phyloP scores from a whole-genome alignment of 2,113 vertebrate species.

The Elephas maximus region DNA sequence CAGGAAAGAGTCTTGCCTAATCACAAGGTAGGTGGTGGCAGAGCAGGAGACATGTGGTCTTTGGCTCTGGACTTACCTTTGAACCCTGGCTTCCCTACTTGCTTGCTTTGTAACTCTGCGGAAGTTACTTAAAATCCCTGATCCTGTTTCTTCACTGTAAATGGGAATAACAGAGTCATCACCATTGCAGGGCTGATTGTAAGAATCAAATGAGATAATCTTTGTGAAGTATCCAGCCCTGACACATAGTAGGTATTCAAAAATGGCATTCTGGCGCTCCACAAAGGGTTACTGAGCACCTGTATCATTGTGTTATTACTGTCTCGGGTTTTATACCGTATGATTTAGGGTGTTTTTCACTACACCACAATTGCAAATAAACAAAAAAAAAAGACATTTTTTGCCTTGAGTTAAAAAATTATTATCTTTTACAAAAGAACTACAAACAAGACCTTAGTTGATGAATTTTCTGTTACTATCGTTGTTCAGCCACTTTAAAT shows the following conservation, averaged over 20 bases:
- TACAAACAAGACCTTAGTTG: not conserved
- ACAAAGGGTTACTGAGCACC: not conserved
- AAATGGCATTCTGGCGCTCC: not conserved
- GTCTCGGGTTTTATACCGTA: not conserved
- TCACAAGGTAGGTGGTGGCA: not conserved
- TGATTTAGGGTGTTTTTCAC: not conserved
- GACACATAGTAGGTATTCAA: not conserved
- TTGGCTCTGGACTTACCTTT: not conserved
- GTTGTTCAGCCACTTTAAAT: conserved; percentile 22
- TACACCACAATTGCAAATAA: not conserved
- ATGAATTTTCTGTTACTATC: not conserved
- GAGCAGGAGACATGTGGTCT: not conserved
- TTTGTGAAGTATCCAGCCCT: not conserved
- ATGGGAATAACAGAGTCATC: not conserved
- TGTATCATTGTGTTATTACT: not conserved
- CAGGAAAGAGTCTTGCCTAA: not conserved
- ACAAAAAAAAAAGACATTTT: not conserved
- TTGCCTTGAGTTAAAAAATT: not conserved
- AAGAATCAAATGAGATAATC: not conserved
- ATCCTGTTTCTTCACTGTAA: not conserved
- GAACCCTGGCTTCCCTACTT: not conserved
- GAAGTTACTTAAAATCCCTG: not conserved
- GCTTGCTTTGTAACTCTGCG: not conserved
- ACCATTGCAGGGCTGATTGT: not conserved
- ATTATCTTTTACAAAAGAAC: conserved; percentile 5